phyloP scores from a whole-genome alignment of 2,888 invertebrate species.

The Elmis aenea region DNA sequence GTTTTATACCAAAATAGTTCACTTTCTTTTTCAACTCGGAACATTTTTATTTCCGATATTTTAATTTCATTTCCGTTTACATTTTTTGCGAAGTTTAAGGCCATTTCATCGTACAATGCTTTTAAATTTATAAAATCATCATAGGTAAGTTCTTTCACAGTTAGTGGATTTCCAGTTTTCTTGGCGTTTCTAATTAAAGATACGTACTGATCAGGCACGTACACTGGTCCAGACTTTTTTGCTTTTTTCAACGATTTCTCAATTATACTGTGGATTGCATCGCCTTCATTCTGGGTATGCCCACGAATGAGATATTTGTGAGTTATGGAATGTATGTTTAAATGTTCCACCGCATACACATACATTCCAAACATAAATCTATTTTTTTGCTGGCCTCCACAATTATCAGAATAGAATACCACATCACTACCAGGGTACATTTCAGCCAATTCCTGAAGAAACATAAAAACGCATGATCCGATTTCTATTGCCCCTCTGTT shows the following conservation, averaged over 20 bases:
- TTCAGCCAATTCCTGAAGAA: constrained; percentile 3
- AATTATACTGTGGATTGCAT: constrained; percentile 2
- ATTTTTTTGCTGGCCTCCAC: constrained; percentile 5
- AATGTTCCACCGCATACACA: constrained; percentile 2
- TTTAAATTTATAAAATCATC: constrained; percentile 2
- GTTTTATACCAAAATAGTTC: constrained; percentile 4
- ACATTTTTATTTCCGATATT: constrained; percentile 2
- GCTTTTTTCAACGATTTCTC: constrained; percentile 3
- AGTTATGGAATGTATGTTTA: constrained; percentile 1
- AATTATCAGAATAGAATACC: constrained; percentile 3
- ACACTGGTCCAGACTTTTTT: constrained; percentile 2
- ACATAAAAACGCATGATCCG: constrained; percentile 3
- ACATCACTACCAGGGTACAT: not conserved
- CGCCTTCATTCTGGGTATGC: constrained; percentile 3
- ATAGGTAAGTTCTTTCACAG: constrained; percentile 1
- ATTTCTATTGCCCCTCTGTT: constrained; percentile 5
- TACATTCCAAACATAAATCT: not conserved
- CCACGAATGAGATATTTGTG: constrained; percentile 4
- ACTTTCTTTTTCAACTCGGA: constrained; percentile 1
- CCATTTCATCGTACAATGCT: not conserved
- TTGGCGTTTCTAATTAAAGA: constrained; percentile 1
- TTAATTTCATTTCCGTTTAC: constrained; percentile 2
- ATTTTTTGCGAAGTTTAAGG: constrained; percentile 1
- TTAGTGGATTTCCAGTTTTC: not conserved
- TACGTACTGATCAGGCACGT: constrained; percentile 1